Conservation (phyloP, 2,113 vertebrate genomes). For the Dicentrarchus labrax region DNA sequence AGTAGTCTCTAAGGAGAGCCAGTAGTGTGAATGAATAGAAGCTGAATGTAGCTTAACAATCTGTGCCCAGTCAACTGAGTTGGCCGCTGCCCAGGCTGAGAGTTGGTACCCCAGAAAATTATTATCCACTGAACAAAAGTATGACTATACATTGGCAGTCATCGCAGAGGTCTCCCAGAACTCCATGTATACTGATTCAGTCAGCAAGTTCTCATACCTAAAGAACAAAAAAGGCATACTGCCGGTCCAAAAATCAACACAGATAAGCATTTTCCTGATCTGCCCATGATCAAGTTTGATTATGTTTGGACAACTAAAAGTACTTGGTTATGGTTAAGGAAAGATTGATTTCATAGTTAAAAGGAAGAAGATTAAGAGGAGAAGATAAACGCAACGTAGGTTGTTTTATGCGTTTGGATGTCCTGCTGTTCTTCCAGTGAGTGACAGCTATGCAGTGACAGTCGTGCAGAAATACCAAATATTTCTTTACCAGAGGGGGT, state of each 20-base stretch:
- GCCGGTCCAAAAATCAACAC: not conserved
- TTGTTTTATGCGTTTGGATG: not conserved
- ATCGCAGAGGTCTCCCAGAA: constrained; percentile 19
- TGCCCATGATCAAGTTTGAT: not conserved
- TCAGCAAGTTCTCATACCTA: not conserved
- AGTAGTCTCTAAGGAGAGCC: constrained; percentile 60
- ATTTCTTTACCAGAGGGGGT: not conserved
- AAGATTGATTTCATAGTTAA: not conserved
- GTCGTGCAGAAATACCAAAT: not conserved
- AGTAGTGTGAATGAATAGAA: constrained; percentile 70
- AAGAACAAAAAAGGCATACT: not conserved
- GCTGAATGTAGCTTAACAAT: constrained; percentile 62
- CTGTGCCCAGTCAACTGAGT: constrained; percentile 56
- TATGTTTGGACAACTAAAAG: not conserved
- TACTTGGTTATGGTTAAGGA: not conserved
- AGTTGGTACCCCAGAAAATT: constrained; percentile 58
- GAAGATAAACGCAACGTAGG: not conserved
- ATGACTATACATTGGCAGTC: constrained; percentile 13
- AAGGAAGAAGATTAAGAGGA: not conserved
- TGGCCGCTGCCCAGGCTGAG: constrained; percentile 56
- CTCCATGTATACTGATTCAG: constrained; percentile 4
- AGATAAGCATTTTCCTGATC: not conserved
- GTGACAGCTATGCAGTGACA: not conserved
- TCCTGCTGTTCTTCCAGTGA: not conserved
- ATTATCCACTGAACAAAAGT: constrained; percentile 43